Conservation (phyloP, 2,797 vertebrate species). For the Rhinichthys osculus region DNA sequence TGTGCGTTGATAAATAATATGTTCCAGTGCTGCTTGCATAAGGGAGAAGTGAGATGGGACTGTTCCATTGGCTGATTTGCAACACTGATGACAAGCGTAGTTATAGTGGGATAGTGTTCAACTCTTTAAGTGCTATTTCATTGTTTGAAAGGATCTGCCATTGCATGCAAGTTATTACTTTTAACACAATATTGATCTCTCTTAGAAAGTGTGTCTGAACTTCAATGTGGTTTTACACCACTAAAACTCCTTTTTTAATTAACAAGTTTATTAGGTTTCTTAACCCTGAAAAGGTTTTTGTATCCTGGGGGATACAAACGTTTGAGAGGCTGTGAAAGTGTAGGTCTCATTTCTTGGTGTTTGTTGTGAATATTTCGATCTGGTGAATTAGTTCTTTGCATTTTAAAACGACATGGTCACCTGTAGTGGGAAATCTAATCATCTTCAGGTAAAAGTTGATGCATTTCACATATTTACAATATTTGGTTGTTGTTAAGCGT, state of each 20-base stretch:
- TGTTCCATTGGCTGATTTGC: constrained; percentile 50
- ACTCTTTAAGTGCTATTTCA: neutral
- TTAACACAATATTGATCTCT: constrained; percentile 17
- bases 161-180: constrained; percentile 30
- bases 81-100: constrained; percentile 32
- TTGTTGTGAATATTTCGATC: too few species aligned
- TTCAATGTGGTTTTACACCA: neutral
- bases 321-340: too few species aligned
- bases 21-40: constrained; percentile 46
- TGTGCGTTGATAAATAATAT: constrained; percentile 50
- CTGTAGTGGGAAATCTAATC: too few species aligned
- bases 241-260: neutral
- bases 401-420: too few species aligned
- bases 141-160: constrained; percentile 2
- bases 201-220: neutral
- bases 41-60: constrained; percentile 41
- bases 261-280: neutral
- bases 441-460: too few species aligned
- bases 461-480: too few species aligned
- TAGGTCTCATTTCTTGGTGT: too few species aligned
- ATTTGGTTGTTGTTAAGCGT: neutral
- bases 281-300: too few species aligned
- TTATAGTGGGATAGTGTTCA: constrained; percentile 18
- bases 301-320: too few species aligned
- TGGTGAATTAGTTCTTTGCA: too few species aligned